Conservation (phyloP, 2,888 invertebrate species). For the Molanna angustata region DNA sequence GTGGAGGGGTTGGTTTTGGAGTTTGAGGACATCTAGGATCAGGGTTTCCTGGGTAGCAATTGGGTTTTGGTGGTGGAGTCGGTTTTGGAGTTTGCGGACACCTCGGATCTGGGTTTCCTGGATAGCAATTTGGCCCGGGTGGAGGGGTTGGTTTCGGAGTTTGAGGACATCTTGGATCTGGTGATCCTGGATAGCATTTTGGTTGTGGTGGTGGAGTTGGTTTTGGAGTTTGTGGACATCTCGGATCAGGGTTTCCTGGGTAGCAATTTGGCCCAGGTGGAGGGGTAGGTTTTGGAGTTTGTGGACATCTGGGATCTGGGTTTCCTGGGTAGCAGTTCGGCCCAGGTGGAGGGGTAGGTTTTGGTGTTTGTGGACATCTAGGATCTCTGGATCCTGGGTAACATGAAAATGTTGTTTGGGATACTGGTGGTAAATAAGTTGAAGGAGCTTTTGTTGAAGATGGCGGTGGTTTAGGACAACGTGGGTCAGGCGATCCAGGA, state of each 20-base stretch:
- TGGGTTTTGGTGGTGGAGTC: slow-evolving; percentile 11
- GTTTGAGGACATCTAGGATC: slow-evolving; percentile 38
- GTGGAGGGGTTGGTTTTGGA: slow-evolving; percentile 31
- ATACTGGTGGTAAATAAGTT: slow-evolving; percentile 19
- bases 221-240: slow-evolving; percentile 36
- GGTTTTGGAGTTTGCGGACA: slow-evolving; percentile 38
- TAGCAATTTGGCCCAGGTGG: slow-evolving; percentile 28
- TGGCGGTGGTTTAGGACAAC: slow-evolving; percentile 37
- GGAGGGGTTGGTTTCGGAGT: slow-evolving; percentile 35
- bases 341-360: slow-evolving; percentile 26
- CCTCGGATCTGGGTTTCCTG: slow-evolving; percentile 40
- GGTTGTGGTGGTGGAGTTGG: slow-evolving; percentile 35
- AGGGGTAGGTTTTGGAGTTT: slow-evolving; percentile 31
- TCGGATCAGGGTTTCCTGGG: slow-evolving; percentile 35
- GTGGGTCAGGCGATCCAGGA: slow-evolving; percentile 40
- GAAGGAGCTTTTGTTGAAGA: slow-evolving; percentile 32
- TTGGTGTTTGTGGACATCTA: slow-evolving; percentile 35
- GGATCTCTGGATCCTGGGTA: slow-evolving; percentile 37
- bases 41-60: slow-evolving; percentile 41
- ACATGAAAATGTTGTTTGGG: slow-evolving; percentile 36
- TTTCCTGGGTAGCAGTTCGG: slow-evolving; percentile 37
- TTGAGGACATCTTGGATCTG: slow-evolving; percentile 35
- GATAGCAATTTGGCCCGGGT: slow-evolving; percentile 24
- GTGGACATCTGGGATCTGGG: slow-evolving; percentile 37
- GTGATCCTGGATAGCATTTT: slow-evolving; percentile 37